Evolutionary conservation across 1,140 invertebrate species (phyloP).

Genomic region (Drosophila mayri): DNA sequence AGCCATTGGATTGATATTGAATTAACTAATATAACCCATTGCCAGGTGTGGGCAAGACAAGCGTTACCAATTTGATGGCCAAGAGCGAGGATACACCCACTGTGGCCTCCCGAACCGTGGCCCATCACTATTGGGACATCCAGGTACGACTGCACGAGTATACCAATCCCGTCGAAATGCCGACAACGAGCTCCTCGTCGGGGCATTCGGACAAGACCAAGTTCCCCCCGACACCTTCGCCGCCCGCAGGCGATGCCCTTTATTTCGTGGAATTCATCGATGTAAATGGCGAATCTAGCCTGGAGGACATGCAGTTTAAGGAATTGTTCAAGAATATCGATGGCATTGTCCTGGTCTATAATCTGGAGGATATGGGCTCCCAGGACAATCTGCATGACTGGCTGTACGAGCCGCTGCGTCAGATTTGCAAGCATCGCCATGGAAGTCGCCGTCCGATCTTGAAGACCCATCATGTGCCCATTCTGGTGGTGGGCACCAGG

Average conservation of each 20-base stretch:
- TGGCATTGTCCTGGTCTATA: conserved; percentile 63
- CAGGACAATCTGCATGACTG: conserved; percentile 62
- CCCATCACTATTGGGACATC: conserved; percentile 38
- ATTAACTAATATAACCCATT: neutral
- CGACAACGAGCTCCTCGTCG: conserved; percentile 34
- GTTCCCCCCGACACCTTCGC: neutral
- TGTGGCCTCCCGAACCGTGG: conserved; percentile 29
- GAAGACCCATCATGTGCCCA: conserved; percentile 50
- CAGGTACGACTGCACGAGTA: conserved; percentile 67
- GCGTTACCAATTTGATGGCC: conserved; percentile 60
- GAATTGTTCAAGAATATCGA: conserved; percentile 47
- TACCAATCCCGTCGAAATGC: neutral
- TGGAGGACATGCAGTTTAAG: conserved; percentile 19
- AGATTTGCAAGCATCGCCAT: conserved; percentile 51
- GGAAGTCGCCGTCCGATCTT: conserved; percentile 18
- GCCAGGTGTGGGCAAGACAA: conserved; percentile 62
- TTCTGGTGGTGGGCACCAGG: conserved; percentile 61
- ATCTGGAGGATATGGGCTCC: conserved; percentile 38
- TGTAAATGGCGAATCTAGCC: conserved; percentile 25
- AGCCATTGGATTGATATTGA: neutral
- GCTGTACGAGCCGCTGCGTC: conserved; percentile 55
- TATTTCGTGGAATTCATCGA: conserved; percentile 68
- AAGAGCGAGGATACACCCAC: conserved; percentile 47
- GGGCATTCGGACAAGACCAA: neutral
- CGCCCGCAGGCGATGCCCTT: conserved; percentile 15